Percentiles rank a stretch among this genome's conserved stretches.
These are phyloP conservation scores for Epizoanthus fatuus DNA, from an alignment of 92 coral and sea anemone species.

Conservation along the genomic window DNA sequence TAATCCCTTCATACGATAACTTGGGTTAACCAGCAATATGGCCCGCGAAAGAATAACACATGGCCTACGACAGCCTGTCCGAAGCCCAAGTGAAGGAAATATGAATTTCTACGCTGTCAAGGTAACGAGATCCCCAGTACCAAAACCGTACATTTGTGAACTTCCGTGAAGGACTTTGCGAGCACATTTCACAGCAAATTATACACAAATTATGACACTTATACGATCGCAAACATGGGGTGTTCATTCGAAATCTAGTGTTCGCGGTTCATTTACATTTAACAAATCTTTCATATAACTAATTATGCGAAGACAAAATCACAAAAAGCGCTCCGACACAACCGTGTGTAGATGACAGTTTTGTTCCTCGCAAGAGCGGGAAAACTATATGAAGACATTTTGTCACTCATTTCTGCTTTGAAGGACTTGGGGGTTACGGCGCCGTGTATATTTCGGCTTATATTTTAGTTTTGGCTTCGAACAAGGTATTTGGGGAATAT, in stretches of 20 bases:
- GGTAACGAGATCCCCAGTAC: neutral
- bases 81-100: slow-evolving; percentile 39
- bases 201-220: neutral
- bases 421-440: no score
- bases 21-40: neutral
- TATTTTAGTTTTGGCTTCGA: no score
- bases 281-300: slow-evolving; percentile 1
- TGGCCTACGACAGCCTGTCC: slow-evolving; percentile 11
- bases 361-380: neutral
- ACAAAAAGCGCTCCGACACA: neutral
- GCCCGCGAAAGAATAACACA: slow-evolving; percentile 12
- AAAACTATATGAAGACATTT: neutral
- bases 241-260: neutral
- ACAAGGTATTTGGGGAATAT: no score
- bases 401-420: no score
- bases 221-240: neutral
- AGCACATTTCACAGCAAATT: slow-evolving; percentile 1
- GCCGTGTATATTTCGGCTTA: no score
- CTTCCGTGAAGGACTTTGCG: neutral
- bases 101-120: slow-evolving; percentile 18
- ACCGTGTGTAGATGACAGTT: neutral
- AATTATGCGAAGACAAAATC: neutral
- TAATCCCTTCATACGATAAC: neutral
- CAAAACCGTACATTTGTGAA: neutral
- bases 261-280: neutral